Percentiles rank a stretch among this genome's conserved stretches.
Evolutionary conservation across 2,797 vertebrate species (phyloP).

Genomic region (Sebastolobus alascanus): DNA sequence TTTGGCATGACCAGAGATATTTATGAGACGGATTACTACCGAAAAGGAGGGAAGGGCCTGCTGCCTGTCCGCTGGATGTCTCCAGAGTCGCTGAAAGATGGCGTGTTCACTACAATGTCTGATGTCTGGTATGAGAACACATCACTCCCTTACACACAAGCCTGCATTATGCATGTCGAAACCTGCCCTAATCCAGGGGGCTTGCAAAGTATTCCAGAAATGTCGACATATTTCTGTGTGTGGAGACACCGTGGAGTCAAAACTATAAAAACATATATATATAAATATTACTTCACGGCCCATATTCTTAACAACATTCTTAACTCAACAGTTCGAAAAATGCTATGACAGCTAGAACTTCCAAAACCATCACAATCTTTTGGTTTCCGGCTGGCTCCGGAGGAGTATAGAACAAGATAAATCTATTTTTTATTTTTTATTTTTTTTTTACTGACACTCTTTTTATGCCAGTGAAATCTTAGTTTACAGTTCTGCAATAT

Average conservation of each 20-base stretch:
- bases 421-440: slow-evolving; percentile 3
- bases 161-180: slow-evolving; percentile 34
- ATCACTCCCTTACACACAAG: slow-evolving; percentile 28
- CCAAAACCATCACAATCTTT: slow-evolving; percentile 49
- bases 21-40: slow-evolving; percentile 99
- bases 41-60: slow-evolving; percentile 98
- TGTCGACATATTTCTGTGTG: slow-evolving; percentile 42
- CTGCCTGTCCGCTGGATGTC: slow-evolving; percentile 99
- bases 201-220: slow-evolving; percentile 41
- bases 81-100: slow-evolving; percentile 97
- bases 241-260: slow-evolving; percentile 34
- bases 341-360: slow-evolving; percentile 25
- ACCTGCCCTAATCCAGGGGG: slow-evolving; percentile 49
- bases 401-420: slow-evolving; percentile 19
- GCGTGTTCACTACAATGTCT: slow-evolving; percentile 98
- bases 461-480: slow-evolving; percentile 34
- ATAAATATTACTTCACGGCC: slow-evolving; percentile 34
- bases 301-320: slow-evolving; percentile 36
- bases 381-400: slow-evolving; percentile 29
- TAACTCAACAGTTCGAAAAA: slow-evolving; percentile 44
- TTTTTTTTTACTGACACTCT: slow-evolving; percentile 1
- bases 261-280: slow-evolving; percentile 37
- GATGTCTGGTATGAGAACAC: slow-evolving; percentile 94
- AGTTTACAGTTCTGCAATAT: slow-evolving; percentile 29
- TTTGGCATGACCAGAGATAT: slow-evolving; percentile 99